Conservation (phyloP, 2,888 invertebrate genomes). For the Epinotia nisella region DNA sequence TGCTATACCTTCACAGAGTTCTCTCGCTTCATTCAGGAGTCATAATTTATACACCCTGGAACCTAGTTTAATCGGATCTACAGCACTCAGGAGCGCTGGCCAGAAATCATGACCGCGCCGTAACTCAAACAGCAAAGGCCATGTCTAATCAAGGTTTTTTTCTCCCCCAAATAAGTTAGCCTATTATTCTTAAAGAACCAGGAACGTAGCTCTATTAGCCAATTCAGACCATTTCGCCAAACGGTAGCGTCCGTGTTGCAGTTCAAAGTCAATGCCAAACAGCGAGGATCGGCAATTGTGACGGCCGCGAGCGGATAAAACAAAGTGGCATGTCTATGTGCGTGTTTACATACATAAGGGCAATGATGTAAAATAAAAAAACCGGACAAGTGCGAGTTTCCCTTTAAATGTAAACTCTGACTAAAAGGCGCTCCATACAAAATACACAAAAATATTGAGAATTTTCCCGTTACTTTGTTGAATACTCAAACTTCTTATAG, state of each 20-base stretch:
- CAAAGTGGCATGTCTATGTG: background rate
- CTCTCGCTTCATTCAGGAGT: too few relatives aligned
- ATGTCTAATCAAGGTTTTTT: constrained; percentile 18
- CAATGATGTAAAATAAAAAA: too few relatives aligned
- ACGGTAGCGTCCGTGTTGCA: constrained; percentile 51
- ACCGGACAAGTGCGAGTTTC: too few relatives aligned
- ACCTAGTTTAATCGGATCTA: too few relatives aligned
- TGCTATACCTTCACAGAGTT: too few relatives aligned
- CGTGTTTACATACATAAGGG: background rate
- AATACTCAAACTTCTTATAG: too few relatives aligned
- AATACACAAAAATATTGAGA: too few relatives aligned
- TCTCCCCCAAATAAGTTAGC: constrained; percentile 36
- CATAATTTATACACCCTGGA: too few relatives aligned
- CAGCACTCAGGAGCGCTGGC: too few relatives aligned
- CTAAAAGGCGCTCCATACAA: too few relatives aligned
- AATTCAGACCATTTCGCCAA: constrained; percentile 45
- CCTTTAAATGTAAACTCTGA: too few relatives aligned
- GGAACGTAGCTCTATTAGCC: constrained; percentile 21
- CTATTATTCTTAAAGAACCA: constrained; percentile 21
- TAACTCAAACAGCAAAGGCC: constrained; percentile 10
- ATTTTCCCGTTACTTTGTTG: too few relatives aligned
- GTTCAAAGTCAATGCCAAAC: constrained; percentile 69
- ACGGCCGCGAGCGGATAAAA: background rate
- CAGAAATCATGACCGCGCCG: background rate
- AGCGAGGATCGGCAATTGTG: background rate